Evolutionary conservation across 23 tunicate genomes (phyloP), one percentile per base, ranked within the genome.

Genomic region (Styela plicata): DNA sequence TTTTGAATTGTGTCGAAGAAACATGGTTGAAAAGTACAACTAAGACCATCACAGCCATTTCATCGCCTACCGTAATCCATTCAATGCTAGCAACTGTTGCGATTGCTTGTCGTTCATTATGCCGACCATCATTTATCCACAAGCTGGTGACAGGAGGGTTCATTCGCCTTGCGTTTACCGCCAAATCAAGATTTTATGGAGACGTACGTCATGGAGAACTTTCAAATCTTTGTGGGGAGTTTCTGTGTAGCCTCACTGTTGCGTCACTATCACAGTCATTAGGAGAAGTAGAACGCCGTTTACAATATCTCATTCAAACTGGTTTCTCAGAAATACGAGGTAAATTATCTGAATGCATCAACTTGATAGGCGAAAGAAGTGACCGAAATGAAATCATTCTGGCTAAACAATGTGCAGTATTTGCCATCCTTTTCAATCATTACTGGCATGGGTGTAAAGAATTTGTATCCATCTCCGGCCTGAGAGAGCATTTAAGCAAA

Each of bases 31-130:
- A 27, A 13, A 13, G 18, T 29, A 67, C 71, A 27, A 67, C 71
- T 25, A 67, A 67, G 22, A 18, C 71, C 0, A 13, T 67, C 0
- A 24, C 16, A 27, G 71, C 71, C 17, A 22, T 67, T 25, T 25
- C 71, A 22, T 67, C 71, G 19, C 71, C 71, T 27, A 25, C 71
- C 17, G 31, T 67, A 25, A 67, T 67, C 31, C 71, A 67, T 1
- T 1, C 71, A 18, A 67, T 67, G n/a, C 71, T 67, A 24, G 30
- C 2, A 16, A 67, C 71, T 67, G 0, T 67, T 16, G 31, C 18
- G 31, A 22, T 1, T 25, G 71, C 22, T 22, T 18, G 24, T 67
- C 71, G 31, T 27, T 29, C 30, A 22, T 67, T 29, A 16, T 17
- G 22, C 0, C 13, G 31, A 27, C 0, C 31, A 18, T 25, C 71